phyloP scores from a whole-genome alignment of 2,113 vertebrate genomes.

The Illadopsis cleaveri region DNA sequence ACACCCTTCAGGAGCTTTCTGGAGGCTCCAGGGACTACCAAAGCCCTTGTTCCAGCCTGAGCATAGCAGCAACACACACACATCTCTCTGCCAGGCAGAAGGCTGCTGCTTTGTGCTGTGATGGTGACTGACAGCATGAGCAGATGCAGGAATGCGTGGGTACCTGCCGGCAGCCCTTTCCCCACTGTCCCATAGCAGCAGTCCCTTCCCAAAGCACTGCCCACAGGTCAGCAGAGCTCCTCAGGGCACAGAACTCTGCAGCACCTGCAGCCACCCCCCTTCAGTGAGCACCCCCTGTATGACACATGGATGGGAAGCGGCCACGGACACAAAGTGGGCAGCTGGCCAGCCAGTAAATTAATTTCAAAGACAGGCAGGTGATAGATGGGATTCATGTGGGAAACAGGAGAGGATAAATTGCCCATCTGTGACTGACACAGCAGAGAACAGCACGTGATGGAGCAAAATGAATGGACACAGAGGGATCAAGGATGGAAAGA shows the following conservation, averaged over 20 bases:
- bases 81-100: not conserved
- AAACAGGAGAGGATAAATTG: conserved; percentile 11
- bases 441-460: not conserved
- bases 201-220: not conserved
- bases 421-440: not conserved
- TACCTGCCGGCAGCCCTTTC: not conserved
- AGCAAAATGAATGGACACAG: not conserved
- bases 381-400: not conserved
- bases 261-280: not conserved
- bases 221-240: not conserved
- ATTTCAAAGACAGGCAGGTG: conserved; percentile 3
- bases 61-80: not conserved
- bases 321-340: not conserved
- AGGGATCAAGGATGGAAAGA: not conserved
- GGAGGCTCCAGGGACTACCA: not conserved
- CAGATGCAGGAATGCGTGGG: not conserved
- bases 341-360: conserved; percentile 1
- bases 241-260: not conserved
- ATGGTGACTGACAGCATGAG: not conserved
- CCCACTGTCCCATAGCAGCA: not conserved
- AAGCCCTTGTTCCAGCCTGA: not conserved
- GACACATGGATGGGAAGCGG: not conserved
- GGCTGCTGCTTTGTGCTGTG: not conserved
- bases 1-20: not conserved
- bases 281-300: not conserved